These are phyloP conservation scores for Sinocyclocheilus maitianheensis DNA, from an alignment of 2,113 vertebrate genomes.

Conservation along the genomic window DNA sequence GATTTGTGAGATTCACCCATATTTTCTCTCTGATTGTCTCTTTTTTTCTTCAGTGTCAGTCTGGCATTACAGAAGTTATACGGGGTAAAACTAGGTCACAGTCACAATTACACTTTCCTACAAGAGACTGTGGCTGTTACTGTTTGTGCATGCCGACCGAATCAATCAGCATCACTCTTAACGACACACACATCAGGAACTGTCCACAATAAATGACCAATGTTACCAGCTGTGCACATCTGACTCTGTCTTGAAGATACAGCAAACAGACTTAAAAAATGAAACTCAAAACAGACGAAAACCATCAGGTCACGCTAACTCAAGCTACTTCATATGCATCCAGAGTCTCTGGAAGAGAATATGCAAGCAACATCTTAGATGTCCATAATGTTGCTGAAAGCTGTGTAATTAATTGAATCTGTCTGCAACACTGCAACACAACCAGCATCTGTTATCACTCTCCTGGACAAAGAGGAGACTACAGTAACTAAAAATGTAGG, in stretches of 20 bases:
- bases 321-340: neutral
- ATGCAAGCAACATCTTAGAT: neutral
- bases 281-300: neutral
- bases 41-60: too few relatives aligned
- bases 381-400: neutral
- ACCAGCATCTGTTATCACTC: conserved; percentile 7
- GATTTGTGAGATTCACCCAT: too few relatives aligned
- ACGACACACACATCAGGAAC: neutral
- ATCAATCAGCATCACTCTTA: neutral
- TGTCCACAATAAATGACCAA: neutral
- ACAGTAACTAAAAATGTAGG: neutral
- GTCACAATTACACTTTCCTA: neutral
- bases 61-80: too few relatives aligned
- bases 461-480: neutral
- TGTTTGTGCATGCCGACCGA: neutral
- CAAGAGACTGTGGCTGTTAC: neutral
- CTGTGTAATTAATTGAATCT: neutral
- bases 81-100: neutral
- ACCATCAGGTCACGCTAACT: neutral
- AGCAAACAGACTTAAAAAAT: neutral
- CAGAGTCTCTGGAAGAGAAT: neutral
- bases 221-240: conserved; percentile 19
- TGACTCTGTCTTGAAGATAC: neutral
- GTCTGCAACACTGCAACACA: neutral
- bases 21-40: too few relatives aligned